Base-by-base conservation (phyloP, 2,113 vertebrate genomes). In the Myotis yumanensis region DNA sequence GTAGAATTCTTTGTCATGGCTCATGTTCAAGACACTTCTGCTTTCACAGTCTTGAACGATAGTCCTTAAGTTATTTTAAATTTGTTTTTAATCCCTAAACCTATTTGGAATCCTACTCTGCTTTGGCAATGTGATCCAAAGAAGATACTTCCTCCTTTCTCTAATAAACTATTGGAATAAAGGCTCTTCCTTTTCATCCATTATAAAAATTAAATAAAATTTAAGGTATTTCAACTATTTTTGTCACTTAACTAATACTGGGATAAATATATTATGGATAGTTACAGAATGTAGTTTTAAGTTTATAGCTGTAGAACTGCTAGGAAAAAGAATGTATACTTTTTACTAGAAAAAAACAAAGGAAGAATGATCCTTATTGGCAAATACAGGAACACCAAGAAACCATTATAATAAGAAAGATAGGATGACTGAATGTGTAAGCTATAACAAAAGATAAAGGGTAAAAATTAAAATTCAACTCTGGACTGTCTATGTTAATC, bases 201-300 rank as follows among this genome's bases (percentile, higher is more conserved):
- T 37, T 72, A 28, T 43, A 76, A 93, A 59, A 80, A 77, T 72
- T 85, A 30, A 64, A 91, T 54, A 88, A 91, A 52, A 66, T 86
- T 16, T 89, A 83, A 69, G 28, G 15, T 32, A 66, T 81, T 76
- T 77, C 4, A 75, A 69, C 11, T 81, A 77, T 77, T 77, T 82
- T 77, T 86, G 17, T 91, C 23, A 40, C 52, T 76, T 51, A 84
- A 93, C 75, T 82, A 89, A 93, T 69, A n/a, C n/a, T 80, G 28
- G 5, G 25, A 80, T 35, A 10, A 83, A 93, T 8, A 90, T 43
- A 66, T 43, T 40, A 91, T 88, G 40, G 35, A 76, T 79, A 75
- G 83, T 90, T 71, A 93, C 5, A 88, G 5, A 90, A 92, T 35
- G 32, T 3, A 73, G 66, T 20, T 75, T 93, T 76, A 83, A 54